Base-by-base conservation (phyloP, 2,113 vertebrate species). In the Carassius gibelio region DNA sequence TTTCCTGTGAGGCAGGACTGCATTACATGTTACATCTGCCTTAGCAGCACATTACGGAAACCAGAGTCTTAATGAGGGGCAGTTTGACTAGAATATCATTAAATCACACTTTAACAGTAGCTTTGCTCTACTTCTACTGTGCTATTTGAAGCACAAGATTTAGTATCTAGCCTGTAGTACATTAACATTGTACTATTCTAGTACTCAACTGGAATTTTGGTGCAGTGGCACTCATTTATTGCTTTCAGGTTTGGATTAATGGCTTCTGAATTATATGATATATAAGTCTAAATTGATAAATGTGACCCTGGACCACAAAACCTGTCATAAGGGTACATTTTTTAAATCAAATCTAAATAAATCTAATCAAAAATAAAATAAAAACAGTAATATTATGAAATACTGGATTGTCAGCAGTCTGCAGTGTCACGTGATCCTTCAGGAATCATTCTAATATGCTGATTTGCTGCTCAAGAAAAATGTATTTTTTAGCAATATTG, bases 1-100 rank as follows among this genome's bases (percentile, higher is more conserved):
- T 86, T 85, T 89, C 74, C 75, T 76, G 57, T 76, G 30, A 76
- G 34, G 48, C n/a, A 13, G 42, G 42, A 2, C 45, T 69, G 62
- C 1, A 9, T 11, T 10, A 72, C 8, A 13, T 36, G 8, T 66
- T 52, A 30, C 3, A 4, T 62, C 15, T 55, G 14, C 52, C 52
- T 55, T 15, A 17, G 14, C 17, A 55, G 52, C 36, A 72, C 7
- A n/a, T 23, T 55, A 4, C 5, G 52, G 5, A 17, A 0, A 4
- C 4, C 15, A 55, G 52, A 55, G 52, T 4, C 4, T 55, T 17
- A 55, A 55, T 6, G 52, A 64, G 23, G n/a, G 8, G 9, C 61
- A 64, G 61, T 64, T 9, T 64, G 21, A 23, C n/a, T 64, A 64
- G 61, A 26, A 26, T 59, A n/a, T 78, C 1, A 50, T 61, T 6